Evolutionary conservation across 92 coral and sea anemone genomes (phyloP).

Genomic region (Pocillopora meandrina): DNA sequence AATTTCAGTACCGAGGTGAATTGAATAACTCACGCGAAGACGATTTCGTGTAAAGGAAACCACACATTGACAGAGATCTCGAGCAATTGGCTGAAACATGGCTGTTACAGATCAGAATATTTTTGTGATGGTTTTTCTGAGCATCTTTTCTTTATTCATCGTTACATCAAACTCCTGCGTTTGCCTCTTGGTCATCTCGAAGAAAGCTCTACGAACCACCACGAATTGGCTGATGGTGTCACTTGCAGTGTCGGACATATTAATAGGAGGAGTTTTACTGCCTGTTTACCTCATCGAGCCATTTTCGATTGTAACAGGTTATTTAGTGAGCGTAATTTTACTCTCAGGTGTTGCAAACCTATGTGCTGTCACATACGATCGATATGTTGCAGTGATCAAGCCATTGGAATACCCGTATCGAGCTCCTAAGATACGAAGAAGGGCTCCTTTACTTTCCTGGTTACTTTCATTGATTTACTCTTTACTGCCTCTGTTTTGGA

Average conservation of each 20-base stretch:
- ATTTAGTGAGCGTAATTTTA: conserved; percentile 63
- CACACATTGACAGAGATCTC: background rate
- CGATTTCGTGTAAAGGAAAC: background rate
- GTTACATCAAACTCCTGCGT: conserved; percentile 68
- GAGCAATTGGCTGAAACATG: background rate
- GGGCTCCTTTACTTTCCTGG: conserved; percentile 62
- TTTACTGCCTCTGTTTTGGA: conserved; percentile 73
- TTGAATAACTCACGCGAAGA: background rate
- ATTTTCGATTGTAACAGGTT: conserved; percentile 59
- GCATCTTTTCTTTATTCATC: conserved; percentile 54
- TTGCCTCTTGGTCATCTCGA: conserved; percentile 63
- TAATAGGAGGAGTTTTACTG: conserved; percentile 70
- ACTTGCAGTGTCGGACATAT: conserved; percentile 72
- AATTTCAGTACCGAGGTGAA: background rate
- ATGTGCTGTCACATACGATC: conserved; percentile 77
- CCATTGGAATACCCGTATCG: conserved; percentile 65
- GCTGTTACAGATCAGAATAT: conserved; percentile 15
- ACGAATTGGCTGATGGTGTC: conserved; percentile 79
- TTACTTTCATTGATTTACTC: conserved; percentile 49
- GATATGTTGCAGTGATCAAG: conserved; percentile 67
- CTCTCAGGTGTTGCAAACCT: conserved; percentile 82
- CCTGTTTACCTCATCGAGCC: conserved; percentile 70
- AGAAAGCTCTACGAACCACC: conserved; percentile 63
- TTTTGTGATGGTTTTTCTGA: conserved; percentile 50
- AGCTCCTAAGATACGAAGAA: conserved; percentile 51